Percentiles rank a stretch among this genome's conserved stretches.
Conservation (phyloP, 1,140 invertebrate genomes). For the Proctacanthus coquilletti region DNA sequence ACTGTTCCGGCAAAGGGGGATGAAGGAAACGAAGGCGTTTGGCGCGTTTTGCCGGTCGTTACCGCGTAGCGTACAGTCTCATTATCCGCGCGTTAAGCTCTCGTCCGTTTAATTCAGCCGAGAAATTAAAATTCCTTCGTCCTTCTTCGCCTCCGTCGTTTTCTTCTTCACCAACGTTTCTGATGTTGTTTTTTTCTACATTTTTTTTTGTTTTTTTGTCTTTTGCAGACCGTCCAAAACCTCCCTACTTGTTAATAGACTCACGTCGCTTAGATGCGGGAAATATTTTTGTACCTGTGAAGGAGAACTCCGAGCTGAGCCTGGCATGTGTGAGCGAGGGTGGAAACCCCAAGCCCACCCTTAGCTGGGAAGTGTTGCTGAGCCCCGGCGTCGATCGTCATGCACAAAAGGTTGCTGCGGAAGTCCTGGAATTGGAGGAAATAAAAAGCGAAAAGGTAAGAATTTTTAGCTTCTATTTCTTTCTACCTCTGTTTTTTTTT, state of each 20-base stretch:
- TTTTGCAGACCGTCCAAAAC: conserved; percentile 51
- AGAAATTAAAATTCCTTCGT: no score
- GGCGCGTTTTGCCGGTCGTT: no score
- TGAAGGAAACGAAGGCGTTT: no score
- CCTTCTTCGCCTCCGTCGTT: background rate
- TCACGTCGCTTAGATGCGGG: conserved; percentile 62
- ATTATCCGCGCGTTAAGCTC: no score
- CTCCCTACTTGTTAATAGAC: conserved; percentile 64
- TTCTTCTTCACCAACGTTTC: conserved; percentile 2
- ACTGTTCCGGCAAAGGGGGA: no score
- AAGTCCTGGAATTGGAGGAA: conserved; percentile 28
- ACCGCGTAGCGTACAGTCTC: no score
- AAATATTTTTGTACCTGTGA: conserved; percentile 67
- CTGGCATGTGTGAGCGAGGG: conserved; percentile 71
- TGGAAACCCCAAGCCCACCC: conserved; percentile 57
- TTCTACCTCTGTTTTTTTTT: no score
- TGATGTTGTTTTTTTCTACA: conserved; percentile 10
- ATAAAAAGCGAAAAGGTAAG: conserved; percentile 28
- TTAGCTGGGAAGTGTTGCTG: conserved; percentile 53
- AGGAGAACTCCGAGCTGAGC: conserved; percentile 61
- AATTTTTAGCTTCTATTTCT: no score
- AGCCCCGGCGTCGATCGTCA: conserved; percentile 37
- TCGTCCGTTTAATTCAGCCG: no score
- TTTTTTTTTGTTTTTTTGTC: conserved; percentile 5
- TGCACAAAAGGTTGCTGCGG: conserved; percentile 29